Base-by-base conservation (phyloP, 35 echinoderm and acorn worm species). In the Diadema setosum region DNA sequence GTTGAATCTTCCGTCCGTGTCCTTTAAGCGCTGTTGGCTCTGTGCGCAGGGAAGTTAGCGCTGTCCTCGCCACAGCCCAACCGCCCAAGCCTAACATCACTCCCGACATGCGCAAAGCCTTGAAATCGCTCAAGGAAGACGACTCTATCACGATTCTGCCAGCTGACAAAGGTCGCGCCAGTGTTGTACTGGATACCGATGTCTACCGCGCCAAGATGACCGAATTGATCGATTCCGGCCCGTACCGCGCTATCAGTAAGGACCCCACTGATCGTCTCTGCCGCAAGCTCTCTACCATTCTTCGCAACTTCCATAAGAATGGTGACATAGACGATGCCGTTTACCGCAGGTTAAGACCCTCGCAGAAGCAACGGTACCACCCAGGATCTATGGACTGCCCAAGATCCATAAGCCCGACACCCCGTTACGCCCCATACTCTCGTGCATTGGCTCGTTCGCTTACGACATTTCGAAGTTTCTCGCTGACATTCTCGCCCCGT, bases 161-260 rank as follows among this genome's bases (percentile, higher is more conserved):
- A 63, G 87, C 87, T 82, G 87, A 89, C 75, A 89, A 89, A 83
- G 87, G 76, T 26, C 37, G 52, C 12, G 74, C 87, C 21, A 89
- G 45, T 12, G 87, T 89, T 11, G 46, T 89, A 12, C 52, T 89
- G 48, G 75, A 89, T 31, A 82, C 76, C 5, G 40, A 33, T 30
- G 42, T 58, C 7, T 89, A 82, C 45, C 41, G 44, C 23, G 37
- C 6, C 14, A 82, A 82, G 34, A 82, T 82, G 40, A 18, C 60
- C 29, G 26, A 65, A 6, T 65, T 65, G 60, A 65, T 65, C 29
- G 60, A 65, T 24, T 65, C 23, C 6, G 60, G 60, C 5, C 60
- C 60, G 11, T 65, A 65, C 23, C 23, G 60, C 60, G 60, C 60
- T 27, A 65, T 65, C 26, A 6, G 26, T 11, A 65, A 27, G 26